These are phyloP conservation scores for Erethizon dorsatum DNA, from an alignment of 2,797 vertebrate species.

Conservation along the genomic window DNA sequence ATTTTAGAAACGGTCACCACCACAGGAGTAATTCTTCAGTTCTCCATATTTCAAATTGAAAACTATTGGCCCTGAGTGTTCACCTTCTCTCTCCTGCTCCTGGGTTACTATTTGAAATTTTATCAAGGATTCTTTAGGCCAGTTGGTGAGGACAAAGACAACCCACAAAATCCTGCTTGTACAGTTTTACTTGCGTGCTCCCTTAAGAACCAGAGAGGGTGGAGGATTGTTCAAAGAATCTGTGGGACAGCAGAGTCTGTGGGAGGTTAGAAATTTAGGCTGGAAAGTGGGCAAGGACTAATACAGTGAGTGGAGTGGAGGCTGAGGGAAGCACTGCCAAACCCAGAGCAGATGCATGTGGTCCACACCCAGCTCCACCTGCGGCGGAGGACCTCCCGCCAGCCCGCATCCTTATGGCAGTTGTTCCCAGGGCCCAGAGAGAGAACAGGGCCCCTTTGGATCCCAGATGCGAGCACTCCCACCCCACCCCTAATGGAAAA, in stretches of 20 bases:
- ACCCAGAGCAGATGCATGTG: neutral
- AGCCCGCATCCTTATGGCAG: neutral
- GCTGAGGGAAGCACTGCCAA: neutral
- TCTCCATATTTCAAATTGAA: slow-evolving; percentile 28
- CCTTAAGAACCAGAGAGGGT: neutral
- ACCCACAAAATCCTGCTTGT: neutral
- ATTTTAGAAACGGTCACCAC: slow-evolving; percentile 50
- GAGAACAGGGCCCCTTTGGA: neutral
- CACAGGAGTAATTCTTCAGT: slow-evolving; percentile 42
- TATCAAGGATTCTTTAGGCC: neutral
- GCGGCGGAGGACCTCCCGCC: neutral
- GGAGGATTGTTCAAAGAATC: neutral
- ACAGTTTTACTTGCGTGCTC: neutral
- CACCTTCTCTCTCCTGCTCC: neutral
- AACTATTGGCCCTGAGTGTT: neutral
- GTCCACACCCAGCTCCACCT: neutral
- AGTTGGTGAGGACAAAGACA: neutral
- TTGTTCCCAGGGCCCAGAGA: neutral
- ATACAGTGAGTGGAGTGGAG: neutral
- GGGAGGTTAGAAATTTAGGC: neutral
- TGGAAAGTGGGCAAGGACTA: neutral
- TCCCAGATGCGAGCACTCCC: neutral
- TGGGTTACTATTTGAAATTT: slow-evolving; percentile 29
- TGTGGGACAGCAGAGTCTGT: neutral
- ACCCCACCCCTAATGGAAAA: neutral